These are phyloP conservation scores for Orthonevra nobilis DNA, from an alignment of 2,888 invertebrate genomes.

Conservation along the genomic window DNA sequence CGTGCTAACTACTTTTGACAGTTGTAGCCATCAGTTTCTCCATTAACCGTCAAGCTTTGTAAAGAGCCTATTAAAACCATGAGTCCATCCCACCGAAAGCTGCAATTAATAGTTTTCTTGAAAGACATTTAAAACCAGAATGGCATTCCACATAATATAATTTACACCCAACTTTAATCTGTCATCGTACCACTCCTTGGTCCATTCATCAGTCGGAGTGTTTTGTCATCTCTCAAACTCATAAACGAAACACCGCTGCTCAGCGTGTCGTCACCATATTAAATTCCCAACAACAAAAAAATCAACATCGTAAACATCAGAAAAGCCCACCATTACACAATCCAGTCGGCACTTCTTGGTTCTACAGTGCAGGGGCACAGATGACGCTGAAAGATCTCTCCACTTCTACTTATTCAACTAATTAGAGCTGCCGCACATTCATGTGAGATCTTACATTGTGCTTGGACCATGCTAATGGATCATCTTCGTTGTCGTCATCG, in stretches of 20 bases:
- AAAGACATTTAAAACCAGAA: constrained; percentile 23
- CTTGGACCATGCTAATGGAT: constrained; percentile 67
- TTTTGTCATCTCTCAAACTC: constrained; percentile 64
- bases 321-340: constrained; percentile 54
- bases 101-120: constrained; percentile 15
- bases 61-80: too few relatives aligned
- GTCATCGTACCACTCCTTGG: constrained; percentile 65
- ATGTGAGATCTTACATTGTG: constrained; percentile 67
- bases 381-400: constrained; percentile 72
- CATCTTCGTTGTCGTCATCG: constrained; percentile 59
- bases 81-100: constrained; percentile 10
- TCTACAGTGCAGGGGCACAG: too few relatives aligned
- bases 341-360: neutral
- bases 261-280: constrained; percentile 66
- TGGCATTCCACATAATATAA: constrained; percentile 60
- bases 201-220: constrained; percentile 57
- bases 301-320: constrained; percentile 58
- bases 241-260: constrained; percentile 66
- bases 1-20: too few relatives aligned
- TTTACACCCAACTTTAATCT: constrained; percentile 68
- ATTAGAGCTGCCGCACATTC: constrained; percentile 79
- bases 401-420: constrained; percentile 79
- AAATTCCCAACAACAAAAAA: constrained; percentile 63
- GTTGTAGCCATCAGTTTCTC: too few relatives aligned
- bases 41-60: too few relatives aligned